phyloP scores from a whole-genome alignment of 2,113 vertebrate genomes.

The Sitta europaea region DNA sequence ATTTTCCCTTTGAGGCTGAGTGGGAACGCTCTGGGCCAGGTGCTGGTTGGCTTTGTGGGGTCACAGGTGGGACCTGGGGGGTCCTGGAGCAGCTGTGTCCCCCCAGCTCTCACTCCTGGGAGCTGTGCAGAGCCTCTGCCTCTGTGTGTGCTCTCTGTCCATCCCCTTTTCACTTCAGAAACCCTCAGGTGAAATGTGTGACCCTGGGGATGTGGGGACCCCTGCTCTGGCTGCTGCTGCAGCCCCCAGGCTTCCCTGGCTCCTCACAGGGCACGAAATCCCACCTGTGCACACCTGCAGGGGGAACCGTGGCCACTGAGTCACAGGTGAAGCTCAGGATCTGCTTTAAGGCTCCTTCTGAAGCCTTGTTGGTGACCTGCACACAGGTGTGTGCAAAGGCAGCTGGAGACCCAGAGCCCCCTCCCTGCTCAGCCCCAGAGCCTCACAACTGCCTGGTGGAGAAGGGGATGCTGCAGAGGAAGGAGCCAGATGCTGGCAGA shows the following conservation, averaged over 20 bases:
- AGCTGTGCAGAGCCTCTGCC: not conserved
- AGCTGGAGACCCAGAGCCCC: not conserved
- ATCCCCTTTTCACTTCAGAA: not conserved
- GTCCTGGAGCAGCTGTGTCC: not conserved
- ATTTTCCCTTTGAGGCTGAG: not conserved
- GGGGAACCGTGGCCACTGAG: fast-evolving
- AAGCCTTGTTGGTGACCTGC: not conserved
- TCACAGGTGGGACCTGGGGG: not conserved
- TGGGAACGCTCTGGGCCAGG: not conserved
- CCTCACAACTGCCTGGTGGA: not conserved
- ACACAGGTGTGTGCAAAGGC: not conserved
- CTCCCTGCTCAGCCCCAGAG: not conserved
- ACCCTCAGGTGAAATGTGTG: no score
- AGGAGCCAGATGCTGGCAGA: not conserved
- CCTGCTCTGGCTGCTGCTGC: not conserved
- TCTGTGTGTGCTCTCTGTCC: not conserved
- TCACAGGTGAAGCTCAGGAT: not conserved
- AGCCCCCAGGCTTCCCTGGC: not conserved
- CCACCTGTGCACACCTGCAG: fast-evolving
- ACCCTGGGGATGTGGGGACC: not conserved
- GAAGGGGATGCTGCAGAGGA: not conserved
- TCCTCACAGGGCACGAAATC: not conserved
- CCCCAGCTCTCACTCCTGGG: fast-evolving
- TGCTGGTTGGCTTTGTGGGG: not conserved
- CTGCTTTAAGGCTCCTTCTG: not conserved